phyloP scores from a whole-genome alignment of 2,888 invertebrate species.

The Yponomeuta malinellus region DNA sequence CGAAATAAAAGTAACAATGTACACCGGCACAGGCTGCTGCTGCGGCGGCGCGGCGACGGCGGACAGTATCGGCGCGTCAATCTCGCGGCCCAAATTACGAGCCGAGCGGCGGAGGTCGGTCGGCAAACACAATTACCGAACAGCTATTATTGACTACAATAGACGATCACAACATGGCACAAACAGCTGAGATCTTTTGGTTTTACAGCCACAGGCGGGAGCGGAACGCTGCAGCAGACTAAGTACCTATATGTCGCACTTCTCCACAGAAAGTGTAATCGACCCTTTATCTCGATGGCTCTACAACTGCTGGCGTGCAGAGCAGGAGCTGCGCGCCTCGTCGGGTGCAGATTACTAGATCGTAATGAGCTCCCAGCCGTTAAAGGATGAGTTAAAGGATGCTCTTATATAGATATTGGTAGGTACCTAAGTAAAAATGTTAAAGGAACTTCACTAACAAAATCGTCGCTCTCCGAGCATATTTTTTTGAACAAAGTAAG shows the following conservation, averaged over 20 bases:
- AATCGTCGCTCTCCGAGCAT: no score
- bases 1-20: conserved; percentile 6
- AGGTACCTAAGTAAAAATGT: no score
- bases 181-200: neutral
- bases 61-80: conserved; percentile 6
- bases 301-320: no score
- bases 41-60: no score
- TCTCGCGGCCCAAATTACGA: conserved; percentile 5
- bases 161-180: neutral
- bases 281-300: neutral
- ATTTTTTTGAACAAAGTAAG: no score
- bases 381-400: no score
- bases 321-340: no score
- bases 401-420: no score
- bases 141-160: conserved; percentile 10
- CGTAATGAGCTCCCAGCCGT: no score
- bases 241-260: neutral
- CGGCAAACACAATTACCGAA: conserved; percentile 3
- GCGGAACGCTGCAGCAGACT: neutral
- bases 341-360: no score
- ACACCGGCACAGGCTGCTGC: conserved; percentile 1
- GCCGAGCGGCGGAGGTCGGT: neutral
- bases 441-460: no score
- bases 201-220: neutral
- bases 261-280: neutral